phyloP scores from a whole-genome alignment of 2,113 vertebrate genomes.

The Aegypius monachus region DNA sequence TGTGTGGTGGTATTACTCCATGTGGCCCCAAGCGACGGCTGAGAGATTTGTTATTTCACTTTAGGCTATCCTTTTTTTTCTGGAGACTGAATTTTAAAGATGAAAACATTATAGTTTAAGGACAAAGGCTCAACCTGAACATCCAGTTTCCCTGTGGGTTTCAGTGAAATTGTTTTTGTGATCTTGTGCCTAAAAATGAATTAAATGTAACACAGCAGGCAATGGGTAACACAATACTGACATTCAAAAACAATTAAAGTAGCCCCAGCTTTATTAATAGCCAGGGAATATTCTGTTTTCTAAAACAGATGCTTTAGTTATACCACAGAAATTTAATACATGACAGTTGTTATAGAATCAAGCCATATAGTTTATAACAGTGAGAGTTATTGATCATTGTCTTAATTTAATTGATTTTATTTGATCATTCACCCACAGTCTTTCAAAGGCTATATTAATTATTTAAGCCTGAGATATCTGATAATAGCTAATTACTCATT shows the following conservation, averaged over 20 bases:
- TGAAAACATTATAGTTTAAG: conserved; percentile 26
- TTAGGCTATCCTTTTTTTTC: neutral
- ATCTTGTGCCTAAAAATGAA: conserved; percentile 53
- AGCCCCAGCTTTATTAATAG: conserved; percentile 54
- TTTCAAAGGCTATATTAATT: conserved; percentile 9
- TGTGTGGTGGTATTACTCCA: neutral
- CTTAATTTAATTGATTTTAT: neutral
- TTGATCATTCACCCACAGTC: neutral
- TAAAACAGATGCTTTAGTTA: conserved; percentile 51
- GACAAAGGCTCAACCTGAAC: conserved; percentile 44
- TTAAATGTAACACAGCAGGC: conserved; percentile 49
- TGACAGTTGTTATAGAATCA: neutral
- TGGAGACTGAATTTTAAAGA: conserved; percentile 21
- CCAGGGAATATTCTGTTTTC: conserved; percentile 49
- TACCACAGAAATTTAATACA: conserved; percentile 31
- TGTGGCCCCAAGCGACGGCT: neutral
- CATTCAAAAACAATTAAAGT: conserved; percentile 55
- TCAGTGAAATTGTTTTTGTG: conserved; percentile 37
- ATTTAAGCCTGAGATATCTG: neutral
- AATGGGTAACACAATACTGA: conserved; percentile 25
- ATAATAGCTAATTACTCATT: neutral
- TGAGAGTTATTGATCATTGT: neutral
- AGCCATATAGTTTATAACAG: neutral
- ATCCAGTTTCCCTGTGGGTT: conserved; percentile 33
- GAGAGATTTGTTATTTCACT: conserved; percentile 7